A percentile compares a stretch with the other conserved stretches of the same genome.
Conservation (phyloP, 2,888 invertebrate genomes). For the Ecliptopera silaceata region DNA sequence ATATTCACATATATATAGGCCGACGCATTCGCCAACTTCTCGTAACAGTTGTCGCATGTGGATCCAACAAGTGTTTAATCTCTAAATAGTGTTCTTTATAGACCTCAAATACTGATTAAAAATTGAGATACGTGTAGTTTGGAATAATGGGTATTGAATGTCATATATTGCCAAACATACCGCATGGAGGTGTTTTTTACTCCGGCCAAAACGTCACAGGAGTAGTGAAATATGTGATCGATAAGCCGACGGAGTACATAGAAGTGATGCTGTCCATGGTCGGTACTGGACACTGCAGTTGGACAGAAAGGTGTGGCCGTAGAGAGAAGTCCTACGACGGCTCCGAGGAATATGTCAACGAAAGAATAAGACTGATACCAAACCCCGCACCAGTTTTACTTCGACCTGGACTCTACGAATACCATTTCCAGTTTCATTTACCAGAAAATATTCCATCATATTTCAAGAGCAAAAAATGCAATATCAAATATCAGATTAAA, state of each 20-base stretch:
- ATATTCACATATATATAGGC: too few species aligned
- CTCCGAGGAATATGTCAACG: constrained; percentile 18
- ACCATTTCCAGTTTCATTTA: constrained; percentile 29
- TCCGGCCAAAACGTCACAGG: constrained; percentile 25
- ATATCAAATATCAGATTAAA: constrained; percentile 23
- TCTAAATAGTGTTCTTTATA: too few species aligned
- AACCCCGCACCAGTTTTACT: neutral
- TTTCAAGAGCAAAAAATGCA: constrained; percentile 21
- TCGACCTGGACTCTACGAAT: constrained; percentile 14
- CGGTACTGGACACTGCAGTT: constrained; percentile 27
- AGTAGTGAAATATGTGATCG: constrained; percentile 23
- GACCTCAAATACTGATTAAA: too few species aligned
- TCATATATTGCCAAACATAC: constrained; percentile 24
- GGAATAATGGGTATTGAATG: constrained; percentile 31
- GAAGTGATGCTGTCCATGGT: constrained; percentile 23
- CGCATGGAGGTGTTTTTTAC: constrained; percentile 19
- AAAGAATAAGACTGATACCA: constrained; percentile 1
- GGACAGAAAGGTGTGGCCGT: constrained; percentile 9
- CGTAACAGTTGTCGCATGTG: too few species aligned
- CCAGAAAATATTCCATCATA: constrained; percentile 32
- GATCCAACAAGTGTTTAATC: too few species aligned
- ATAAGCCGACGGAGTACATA: constrained; percentile 29
- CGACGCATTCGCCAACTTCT: too few species aligned
- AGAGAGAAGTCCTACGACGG: constrained; percentile 11
- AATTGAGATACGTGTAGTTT: too few species aligned